These are phyloP conservation scores for Pteropus rufus DNA, from an alignment of 2,797 vertebrate species.

Conservation along the genomic window DNA sequence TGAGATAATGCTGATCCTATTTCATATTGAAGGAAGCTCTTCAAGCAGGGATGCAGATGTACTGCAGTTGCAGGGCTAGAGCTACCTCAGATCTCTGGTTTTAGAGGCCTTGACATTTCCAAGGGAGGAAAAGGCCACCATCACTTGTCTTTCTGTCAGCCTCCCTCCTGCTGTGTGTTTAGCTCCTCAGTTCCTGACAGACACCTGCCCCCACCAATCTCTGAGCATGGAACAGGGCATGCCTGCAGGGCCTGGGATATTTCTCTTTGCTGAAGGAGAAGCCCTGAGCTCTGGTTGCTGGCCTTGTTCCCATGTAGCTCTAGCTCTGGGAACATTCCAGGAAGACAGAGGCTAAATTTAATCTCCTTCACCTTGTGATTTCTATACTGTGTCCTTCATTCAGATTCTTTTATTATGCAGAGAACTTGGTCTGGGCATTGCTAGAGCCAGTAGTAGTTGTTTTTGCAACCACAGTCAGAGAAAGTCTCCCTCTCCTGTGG, in stretches of 20 bases:
- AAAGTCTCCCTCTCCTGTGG: not conserved
- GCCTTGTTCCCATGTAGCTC: not conserved
- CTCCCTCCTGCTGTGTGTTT: not conserved
- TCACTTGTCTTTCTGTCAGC: not conserved
- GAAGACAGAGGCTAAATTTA: slow-evolving; percentile 56
- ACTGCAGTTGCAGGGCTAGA: not conserved
- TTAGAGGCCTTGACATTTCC: not conserved
- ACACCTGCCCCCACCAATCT: not conserved
- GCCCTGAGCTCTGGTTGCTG: slow-evolving; percentile 8
- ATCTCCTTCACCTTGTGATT: slow-evolving; percentile 34
- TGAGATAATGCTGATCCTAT: not conserved
- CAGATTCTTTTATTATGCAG: slow-evolving; percentile 5
- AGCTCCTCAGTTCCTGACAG: not conserved
- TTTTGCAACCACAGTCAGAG: not conserved
- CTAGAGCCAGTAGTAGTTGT: not conserved
- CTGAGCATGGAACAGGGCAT: not conserved
- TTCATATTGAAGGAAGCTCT: not conserved
- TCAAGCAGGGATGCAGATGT: not conserved
- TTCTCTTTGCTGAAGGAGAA: slow-evolving; percentile 28
- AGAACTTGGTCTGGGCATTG: not conserved
- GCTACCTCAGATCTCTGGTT: not conserved
- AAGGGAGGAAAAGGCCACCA: not conserved
- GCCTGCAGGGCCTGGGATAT: not conserved
- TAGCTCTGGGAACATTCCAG: slow-evolving; percentile 7
- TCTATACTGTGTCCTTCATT: slow-evolving; percentile 3